phyloP scores from a whole-genome alignment of 2,797 vertebrate genomes.

The Mastacembelus armatus region DNA sequence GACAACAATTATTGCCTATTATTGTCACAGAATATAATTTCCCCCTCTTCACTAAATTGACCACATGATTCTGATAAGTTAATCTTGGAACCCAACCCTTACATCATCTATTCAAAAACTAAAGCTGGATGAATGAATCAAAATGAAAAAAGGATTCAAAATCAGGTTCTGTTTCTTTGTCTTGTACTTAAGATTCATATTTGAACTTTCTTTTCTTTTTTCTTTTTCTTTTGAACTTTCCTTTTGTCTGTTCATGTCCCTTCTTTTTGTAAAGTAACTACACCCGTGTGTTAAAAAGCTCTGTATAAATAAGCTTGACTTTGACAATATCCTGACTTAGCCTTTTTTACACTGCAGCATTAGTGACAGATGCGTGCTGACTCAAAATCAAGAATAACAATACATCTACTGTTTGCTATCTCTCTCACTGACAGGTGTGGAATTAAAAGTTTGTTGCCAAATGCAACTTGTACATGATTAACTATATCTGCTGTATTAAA shows the following conservation, averaged over 20 bases:
- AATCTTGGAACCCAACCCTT: not conserved
- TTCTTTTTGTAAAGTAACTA: conserved; percentile 1
- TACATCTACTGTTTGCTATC: conserved; percentile 24
- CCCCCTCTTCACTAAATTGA: not conserved
- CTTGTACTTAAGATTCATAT: not conserved
- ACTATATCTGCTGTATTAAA: conserved; percentile 94
- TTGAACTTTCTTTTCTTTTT: too few relatives aligned
- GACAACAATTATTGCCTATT: not conserved
- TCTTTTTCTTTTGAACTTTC: too few relatives aligned
- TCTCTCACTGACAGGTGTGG: conserved; percentile 76
- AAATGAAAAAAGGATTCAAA: too few relatives aligned
- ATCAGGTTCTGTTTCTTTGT: too few relatives aligned
- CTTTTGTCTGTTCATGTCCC: not conserved
- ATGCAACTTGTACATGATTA: conserved; percentile 94
- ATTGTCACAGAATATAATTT: not conserved
- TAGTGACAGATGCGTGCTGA: conserved; percentile 19
- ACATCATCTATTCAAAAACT: not conserved
- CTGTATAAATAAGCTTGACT: conserved; percentile 25
- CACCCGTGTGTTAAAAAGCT: conserved; percentile 11
- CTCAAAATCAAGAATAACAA: conserved; percentile 31
- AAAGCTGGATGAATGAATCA: not conserved
- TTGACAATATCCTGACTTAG: conserved; percentile 10
- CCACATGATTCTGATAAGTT: not conserved
- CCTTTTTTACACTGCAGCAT: not conserved
- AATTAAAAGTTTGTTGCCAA: conserved; percentile 89